Evolutionary conservation across 2,888 invertebrate species (phyloP).

Genomic region (Mesoligia furuncula): DNA sequence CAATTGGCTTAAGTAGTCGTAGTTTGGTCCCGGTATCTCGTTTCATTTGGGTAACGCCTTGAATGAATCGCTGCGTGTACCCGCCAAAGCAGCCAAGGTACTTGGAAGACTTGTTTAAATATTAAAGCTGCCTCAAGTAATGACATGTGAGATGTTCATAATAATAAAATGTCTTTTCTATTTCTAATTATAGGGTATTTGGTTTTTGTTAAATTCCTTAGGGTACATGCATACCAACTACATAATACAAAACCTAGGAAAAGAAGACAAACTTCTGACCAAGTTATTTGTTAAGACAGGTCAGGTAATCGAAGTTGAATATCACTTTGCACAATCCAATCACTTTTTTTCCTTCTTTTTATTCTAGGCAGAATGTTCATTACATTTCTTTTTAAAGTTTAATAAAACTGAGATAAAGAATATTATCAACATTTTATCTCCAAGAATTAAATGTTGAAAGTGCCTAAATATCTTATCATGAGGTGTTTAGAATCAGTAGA

Average conservation of each 20-base stretch:
- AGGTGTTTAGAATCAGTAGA: conserved; percentile 20
- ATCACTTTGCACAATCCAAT: too few species aligned
- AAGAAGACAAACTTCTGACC: too few species aligned
- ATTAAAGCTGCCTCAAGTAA: neutral
- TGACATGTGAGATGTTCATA: neutral
- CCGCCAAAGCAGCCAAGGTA: conserved; percentile 30
- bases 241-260: neutral
- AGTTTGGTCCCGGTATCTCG: conserved; percentile 54
- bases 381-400: neutral
- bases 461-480: conserved; percentile 46
- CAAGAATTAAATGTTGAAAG: conserved; percentile 24
- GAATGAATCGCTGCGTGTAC: conserved; percentile 37
- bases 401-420: conserved; percentile 10
- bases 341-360: neutral
- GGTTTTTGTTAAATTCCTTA: neutral
- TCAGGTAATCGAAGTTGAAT: neutral
- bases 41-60: conserved; percentile 66
- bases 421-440: conserved; percentile 48
- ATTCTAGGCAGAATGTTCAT: neutral
- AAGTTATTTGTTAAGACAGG: neutral
- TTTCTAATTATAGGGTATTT: conserved; percentile 9
- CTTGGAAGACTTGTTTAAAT: neutral
- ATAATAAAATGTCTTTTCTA: neutral
- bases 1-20: conserved; percentile 66
- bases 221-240: neutral